Base-by-base conservation (phyloP, 2,797 vertebrate genomes). In the Phataginus tetradactyla region DNA sequence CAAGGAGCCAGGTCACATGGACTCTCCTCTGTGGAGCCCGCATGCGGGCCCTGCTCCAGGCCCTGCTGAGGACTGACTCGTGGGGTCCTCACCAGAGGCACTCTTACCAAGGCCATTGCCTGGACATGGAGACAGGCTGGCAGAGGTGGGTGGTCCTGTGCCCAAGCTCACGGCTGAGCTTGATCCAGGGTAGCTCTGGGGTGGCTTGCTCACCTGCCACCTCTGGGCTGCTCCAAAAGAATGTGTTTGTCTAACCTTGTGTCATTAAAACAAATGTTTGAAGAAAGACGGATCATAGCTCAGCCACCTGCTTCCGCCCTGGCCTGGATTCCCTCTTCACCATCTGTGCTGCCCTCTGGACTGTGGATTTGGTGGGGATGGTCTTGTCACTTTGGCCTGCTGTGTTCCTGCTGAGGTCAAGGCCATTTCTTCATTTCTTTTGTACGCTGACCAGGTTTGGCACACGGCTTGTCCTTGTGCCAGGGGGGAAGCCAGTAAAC, bases 1-100 rank as follows among this genome's bases (percentile, higher is more conserved):
- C 0, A 11, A 3, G 2, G 8, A 25, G 59, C 78, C 1, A 0
- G 49, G 57, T 21, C 32, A 0, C 17, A 4, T n/a, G 29, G 15
- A 49, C 1, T 0, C 55, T 12, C 34, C 11, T 29, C 32, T 1
- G 4, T 7, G 18, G 6, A 17, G 13, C 34, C 53, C 23, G 8
- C 2, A 0, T 0, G 2, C 3, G 2, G 17, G 21, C 39, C 32
- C 53, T 20, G n/a, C 32, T 21, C 34, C 32, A 39, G 27, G 37
- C 3, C 1, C 49, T 2, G 0, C 23, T 4, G 49, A 2, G 3
- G 6, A 5, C 11, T 15, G 5, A 17, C 23, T 12, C 23, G 0
- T 18, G 1, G 1, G 17, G 4, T 2, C 21, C n/a, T 27, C 4
- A 1, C 3, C 5, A 69, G 0, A 7, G 53, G 42, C 13, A 0